Base-by-base conservation (phyloP, 2,113 vertebrate genomes). In the Hymenochirus boettgeri region DNA sequence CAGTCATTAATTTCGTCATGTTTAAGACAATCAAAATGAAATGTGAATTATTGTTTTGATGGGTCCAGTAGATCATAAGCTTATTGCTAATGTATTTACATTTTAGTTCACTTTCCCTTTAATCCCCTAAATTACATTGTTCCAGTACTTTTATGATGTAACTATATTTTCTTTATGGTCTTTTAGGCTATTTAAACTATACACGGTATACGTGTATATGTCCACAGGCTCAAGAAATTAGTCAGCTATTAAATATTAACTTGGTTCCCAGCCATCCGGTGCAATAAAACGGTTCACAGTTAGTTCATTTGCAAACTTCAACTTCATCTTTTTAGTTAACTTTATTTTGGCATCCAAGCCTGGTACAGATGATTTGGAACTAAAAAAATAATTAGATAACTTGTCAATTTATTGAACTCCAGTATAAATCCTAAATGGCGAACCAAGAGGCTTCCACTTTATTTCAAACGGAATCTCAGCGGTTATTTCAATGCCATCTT, bases 91-190 rank as follows among this genome's bases (percentile, higher is more conserved):
- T 57, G 62, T 65, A 57, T 65, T 65, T 65, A 66, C 55, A 50
- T 50, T 51, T n/a, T 7, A 23, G 21, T n/a, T 66, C 54, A n/a
- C 19, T 24, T 13, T 13, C 53, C 33, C 52, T 47, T 57, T 21
- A 24, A 50, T 51, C 57, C 46, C 35, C 39, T 27, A 54, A 66
- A 66, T 58, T 33, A 37, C 31, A 29, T 37, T 37, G 55, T 42
- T 57, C 58, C 11, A 27, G 39, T 35, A 25, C 29, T 45, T 58
- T 66, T 58, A 57, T 66, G 63, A 57, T 66, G 54, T 66, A 57
- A 66, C 53, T 66, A 50, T 35, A 57, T 66, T 45, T 66, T 66
- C 55, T 66, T 57, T 57, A 66, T 57, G 57, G 37, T 57, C 55
- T 57, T 57, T 66, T 66, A 58, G 55, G 45, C 55, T 56, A 39